A percentile compares a stretch with the other conserved stretches of the same genome.
Conservation (phyloP, 2,113 vertebrate species). For the Bettongia penicillata region DNA sequence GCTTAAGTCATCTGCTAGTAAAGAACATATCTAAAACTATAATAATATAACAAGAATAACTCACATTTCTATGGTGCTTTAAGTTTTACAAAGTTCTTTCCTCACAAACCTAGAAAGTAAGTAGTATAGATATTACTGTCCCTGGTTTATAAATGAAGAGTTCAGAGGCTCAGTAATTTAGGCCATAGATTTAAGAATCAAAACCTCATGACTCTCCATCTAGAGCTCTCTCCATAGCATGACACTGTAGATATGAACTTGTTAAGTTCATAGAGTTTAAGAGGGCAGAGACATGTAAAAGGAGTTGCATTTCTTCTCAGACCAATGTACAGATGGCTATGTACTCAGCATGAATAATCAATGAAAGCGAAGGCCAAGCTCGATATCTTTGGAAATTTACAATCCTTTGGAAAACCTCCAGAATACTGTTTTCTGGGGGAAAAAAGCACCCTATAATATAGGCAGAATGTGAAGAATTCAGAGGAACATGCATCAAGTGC, state of each 20-base stretch:
- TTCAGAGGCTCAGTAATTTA: not conserved
- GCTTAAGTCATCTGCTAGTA: not conserved
- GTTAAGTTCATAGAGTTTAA: not conserved
- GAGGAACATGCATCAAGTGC: not conserved
- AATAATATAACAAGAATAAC: not conserved
- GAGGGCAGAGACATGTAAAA: not conserved
- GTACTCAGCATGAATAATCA: not conserved
- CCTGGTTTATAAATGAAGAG: not conserved
- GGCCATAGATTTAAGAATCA: not conserved
- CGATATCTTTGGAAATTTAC: not conserved
- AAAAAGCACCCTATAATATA: not conserved
- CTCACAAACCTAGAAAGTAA: not conserved
- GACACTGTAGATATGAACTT: not conserved
- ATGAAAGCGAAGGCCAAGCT: not conserved
- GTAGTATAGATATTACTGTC: not conserved
- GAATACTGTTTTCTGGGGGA: slow-evolving; percentile 54
- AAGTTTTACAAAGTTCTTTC: not conserved
- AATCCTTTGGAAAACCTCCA: not conserved
- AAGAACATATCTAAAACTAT: not conserved
- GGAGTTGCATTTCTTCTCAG: not conserved
- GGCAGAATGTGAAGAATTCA: not conserved
- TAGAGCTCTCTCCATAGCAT: not conserved
- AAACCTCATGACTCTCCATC: not conserved
- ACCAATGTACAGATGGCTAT: not conserved
- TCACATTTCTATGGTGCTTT: not conserved